A percentile compares a stretch with the other conserved stretches of the same genome.
Conservation (phyloP, 1,140 invertebrate species). For the Cataglyphis hispanica region DNA sequence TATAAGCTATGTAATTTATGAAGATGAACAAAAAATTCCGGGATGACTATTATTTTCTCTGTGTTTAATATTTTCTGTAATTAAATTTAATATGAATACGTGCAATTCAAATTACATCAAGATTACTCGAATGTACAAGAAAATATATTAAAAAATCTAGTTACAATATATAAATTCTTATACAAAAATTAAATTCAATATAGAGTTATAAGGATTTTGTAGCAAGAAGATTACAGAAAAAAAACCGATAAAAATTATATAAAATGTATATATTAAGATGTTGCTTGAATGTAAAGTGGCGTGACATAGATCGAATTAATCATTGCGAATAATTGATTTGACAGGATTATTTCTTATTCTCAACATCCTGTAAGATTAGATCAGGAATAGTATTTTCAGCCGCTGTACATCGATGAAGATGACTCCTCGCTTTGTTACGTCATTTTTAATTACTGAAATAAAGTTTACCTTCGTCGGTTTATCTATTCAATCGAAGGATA, state of each 20-base stretch:
- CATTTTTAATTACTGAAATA: conserved; percentile 50
- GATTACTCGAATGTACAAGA: too few relatives aligned
- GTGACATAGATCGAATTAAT: not conserved
- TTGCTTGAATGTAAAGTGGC: not conserved
- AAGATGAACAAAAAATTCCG: too few relatives aligned
- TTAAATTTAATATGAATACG: too few relatives aligned
- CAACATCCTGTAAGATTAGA: not conserved
- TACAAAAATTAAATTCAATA: not conserved
- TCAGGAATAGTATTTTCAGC: conserved; percentile 22
- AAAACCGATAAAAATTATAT: not conserved
- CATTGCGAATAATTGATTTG: conserved; percentile 3
- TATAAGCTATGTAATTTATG: too few relatives aligned
- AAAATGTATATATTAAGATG: conserved; percentile 7
- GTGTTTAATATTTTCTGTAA: too few relatives aligned
- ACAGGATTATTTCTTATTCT: conserved; percentile 9
- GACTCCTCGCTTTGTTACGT: not conserved
- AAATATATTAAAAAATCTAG: too few relatives aligned
- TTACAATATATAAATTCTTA: not conserved
- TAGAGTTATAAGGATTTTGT: not conserved
- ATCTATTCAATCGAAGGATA: conserved; percentile 45
- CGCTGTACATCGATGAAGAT: not conserved
- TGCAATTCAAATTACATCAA: too few relatives aligned
- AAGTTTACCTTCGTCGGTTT: conserved; percentile 19
- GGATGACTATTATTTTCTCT: too few relatives aligned
- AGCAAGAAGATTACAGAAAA: not conserved